phyloP scores from a whole-genome alignment of 2,113 vertebrate genomes.

The Girardinichthys multiradiatus region DNA sequence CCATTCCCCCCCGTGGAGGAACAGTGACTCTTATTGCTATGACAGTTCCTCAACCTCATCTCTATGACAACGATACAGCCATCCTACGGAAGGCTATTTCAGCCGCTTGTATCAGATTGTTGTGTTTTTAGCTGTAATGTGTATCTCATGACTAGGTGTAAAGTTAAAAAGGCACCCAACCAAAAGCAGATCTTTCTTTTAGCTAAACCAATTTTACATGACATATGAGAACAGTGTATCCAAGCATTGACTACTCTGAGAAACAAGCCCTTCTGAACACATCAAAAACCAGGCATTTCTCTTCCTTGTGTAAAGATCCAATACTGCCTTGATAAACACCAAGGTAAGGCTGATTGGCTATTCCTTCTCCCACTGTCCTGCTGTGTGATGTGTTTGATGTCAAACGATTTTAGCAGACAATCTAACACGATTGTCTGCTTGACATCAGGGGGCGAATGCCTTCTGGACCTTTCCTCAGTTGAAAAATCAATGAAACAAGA shows the following conservation, averaged over 20 bases:
- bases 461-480: slow-evolving; percentile 28
- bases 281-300: slow-evolving; percentile 12
- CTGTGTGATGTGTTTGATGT: slow-evolving; percentile 9
- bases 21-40: too few species aligned
- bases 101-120: too few species aligned
- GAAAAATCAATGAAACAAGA: slow-evolving; percentile 30
- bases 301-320: slow-evolving; percentile 5
- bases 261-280: slow-evolving; percentile 2
- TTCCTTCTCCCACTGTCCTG: slow-evolving; percentile 19
- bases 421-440: slow-evolving; percentile 36
- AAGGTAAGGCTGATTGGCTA: slow-evolving; percentile 41
- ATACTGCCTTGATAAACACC: slow-evolving; percentile 34
- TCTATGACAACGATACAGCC: too few species aligned
- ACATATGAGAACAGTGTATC: not conserved
- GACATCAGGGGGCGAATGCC: slow-evolving; percentile 24
- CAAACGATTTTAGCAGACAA: slow-evolving; percentile 43
- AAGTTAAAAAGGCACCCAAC: too few species aligned
- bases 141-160: too few species aligned
- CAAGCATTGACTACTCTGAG: slow-evolving; percentile 4
- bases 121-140: too few species aligned
- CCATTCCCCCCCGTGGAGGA: too few species aligned
- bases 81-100: too few species aligned
- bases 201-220: too few species aligned
- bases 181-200: too few species aligned
- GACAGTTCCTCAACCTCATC: too few species aligned